Evolutionary conservation across 2,888 invertebrate species (phyloP).

Genomic region (Caenorhabditis macrosperma): DNA sequence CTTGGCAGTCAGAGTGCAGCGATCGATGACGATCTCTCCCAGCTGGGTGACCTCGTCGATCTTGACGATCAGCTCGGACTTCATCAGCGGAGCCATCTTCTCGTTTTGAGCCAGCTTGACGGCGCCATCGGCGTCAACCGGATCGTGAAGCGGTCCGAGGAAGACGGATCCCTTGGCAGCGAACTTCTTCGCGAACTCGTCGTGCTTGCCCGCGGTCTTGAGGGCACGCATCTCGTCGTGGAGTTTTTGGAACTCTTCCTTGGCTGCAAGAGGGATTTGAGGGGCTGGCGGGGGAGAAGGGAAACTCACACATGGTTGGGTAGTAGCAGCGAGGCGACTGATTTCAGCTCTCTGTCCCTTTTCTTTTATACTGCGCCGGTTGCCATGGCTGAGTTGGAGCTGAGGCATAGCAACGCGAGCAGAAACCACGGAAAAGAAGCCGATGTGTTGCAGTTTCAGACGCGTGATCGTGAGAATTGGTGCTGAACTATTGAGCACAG

Average conservation of each 20-base stretch:
- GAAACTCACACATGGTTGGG: conserved; percentile 42
- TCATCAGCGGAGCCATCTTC: conserved; percentile 35
- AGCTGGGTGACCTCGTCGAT: conserved; percentile 51
- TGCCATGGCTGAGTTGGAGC: conserved; percentile 24
- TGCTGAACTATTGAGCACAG: conserved; percentile 26
- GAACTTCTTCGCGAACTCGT: conserved; percentile 54
- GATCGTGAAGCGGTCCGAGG: conserved; percentile 58
- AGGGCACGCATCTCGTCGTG: conserved; percentile 58
- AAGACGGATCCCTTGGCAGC: conserved; percentile 57
- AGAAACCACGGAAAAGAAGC: conserved; percentile 42
- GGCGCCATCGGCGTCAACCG: conserved; percentile 28
- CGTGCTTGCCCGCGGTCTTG: conserved; percentile 42
- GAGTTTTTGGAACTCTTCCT: conserved; percentile 57
- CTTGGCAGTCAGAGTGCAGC: conserved; percentile 48
- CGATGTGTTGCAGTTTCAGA: conserved; percentile 9
- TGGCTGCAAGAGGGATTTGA: conserved; percentile 36
- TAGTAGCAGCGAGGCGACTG: conserved; percentile 21
- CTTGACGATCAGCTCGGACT: conserved; percentile 41
- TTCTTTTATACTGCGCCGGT: conserved; percentile 41
- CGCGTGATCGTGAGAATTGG: conserved; percentile 34
- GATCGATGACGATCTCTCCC: conserved; percentile 52
- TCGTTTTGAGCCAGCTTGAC: conserved; percentile 27
- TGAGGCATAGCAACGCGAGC: conserved; percentile 18
- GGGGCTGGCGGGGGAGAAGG: neutral
- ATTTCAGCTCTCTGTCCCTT: neutral